Conservation (phyloP, 1,140 invertebrate genomes). For the Euura saliciscinereae region DNA sequence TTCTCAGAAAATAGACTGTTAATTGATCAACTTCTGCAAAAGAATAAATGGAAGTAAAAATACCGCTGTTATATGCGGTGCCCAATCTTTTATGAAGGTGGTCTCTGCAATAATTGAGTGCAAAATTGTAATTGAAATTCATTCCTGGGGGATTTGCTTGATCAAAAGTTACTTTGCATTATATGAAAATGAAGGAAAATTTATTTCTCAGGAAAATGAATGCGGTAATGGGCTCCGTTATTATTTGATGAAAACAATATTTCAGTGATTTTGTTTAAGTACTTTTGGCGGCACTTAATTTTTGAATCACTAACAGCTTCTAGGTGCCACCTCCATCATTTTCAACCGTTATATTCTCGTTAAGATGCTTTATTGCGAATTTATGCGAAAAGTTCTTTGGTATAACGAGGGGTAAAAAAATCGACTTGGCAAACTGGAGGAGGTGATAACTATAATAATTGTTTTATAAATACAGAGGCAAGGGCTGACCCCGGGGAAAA, state of each 20-base stretch:
- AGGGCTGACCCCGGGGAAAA: neutral
- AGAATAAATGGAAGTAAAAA: neutral
- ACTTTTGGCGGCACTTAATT: neutral
- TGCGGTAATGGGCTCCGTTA: no score
- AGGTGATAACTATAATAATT: conserved; percentile 29
- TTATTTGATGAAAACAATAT: no score
- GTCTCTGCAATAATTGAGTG: neutral
- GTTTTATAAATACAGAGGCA: conserved; percentile 20
- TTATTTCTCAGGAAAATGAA: no score
- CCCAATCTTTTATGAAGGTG: neutral
- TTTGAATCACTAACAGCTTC: conserved; percentile 4
- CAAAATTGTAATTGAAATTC: neutral
- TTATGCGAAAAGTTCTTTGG: conserved; percentile 34
- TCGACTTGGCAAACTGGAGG: conserved; percentile 16
- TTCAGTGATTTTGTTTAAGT: no score
- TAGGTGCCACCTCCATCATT: neutral
- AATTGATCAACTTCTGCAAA: neutral
- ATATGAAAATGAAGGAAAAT: no score
- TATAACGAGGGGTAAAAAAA: conserved; percentile 23
- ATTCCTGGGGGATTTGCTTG: neutral
- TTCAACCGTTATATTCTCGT: conserved; percentile 33
- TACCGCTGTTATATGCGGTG: neutral
- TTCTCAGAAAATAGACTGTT: neutral
- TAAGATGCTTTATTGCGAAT: conserved; percentile 42
- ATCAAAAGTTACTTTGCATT: no score